Evolutionary conservation across 2,888 invertebrate genomes (phyloP).

Genomic region (Nomada fabriciana): DNA sequence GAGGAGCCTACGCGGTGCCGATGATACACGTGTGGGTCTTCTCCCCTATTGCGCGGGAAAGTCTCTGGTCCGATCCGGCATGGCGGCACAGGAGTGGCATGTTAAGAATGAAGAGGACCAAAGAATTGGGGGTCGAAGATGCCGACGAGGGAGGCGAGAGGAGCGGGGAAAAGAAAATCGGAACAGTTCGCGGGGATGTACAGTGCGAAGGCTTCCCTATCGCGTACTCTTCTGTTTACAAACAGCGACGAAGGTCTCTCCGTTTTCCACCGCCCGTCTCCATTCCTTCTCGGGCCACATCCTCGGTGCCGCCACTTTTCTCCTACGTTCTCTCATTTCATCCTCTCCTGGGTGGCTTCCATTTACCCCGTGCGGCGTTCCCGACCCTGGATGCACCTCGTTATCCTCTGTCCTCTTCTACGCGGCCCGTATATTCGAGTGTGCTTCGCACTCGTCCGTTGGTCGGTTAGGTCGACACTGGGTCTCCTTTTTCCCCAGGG

Average conservation of each 20-base stretch:
- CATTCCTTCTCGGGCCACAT: neutral
- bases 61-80: no score
- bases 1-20: no score
- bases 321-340: constrained; percentile 22
- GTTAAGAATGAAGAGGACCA: no score
- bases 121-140: no score
- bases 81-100: no score
- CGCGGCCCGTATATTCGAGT: constrained; percentile 5
- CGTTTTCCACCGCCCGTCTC: neutral
- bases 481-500: constrained; percentile 29
- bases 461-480: constrained; percentile 27
- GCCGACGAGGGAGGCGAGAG: no score
- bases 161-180: constrained; percentile 3
- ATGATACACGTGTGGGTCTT: no score
- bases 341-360: neutral
- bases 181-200: neutral
- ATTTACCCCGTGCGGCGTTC: neutral
- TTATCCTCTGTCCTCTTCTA: neutral
- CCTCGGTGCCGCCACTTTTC: neutral
- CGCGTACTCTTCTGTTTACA: constrained; percentile 77
- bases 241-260: constrained; percentile 72
- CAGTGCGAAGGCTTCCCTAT: neutral
- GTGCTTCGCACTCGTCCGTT: constrained; percentile 16
- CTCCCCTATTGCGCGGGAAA: no score
- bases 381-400: neutral